A percentile compares a stretch with the other conserved stretches of the same genome.
Evolutionary conservation across 2,888 invertebrate species (phyloP).

Genomic region (Corythucha ciliata): DNA sequence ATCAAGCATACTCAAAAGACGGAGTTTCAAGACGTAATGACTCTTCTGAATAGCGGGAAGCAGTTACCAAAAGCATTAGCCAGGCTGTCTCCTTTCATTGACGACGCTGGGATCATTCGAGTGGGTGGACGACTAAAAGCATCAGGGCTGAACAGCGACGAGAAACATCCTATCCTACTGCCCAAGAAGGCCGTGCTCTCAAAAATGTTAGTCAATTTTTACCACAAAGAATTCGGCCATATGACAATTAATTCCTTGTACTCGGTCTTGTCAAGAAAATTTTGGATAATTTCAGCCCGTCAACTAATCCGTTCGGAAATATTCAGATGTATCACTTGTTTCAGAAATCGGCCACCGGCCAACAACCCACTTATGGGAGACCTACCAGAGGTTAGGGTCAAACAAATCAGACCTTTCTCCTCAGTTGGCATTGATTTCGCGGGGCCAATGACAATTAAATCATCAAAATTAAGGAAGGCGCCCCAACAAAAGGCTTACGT

Average conservation of each 20-base stretch:
- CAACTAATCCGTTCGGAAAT: too few relatives aligned
- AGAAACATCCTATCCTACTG: slow-evolving; percentile 18
- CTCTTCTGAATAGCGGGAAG: too few relatives aligned
- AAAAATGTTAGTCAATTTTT: slow-evolving; percentile 17
- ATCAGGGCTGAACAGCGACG: not conserved
- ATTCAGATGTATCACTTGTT: slow-evolving; percentile 22
- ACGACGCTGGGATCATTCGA: slow-evolving; percentile 15
- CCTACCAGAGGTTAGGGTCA: slow-evolving; percentile 22
- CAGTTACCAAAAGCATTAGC: too few relatives aligned
- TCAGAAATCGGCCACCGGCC: not conserved
- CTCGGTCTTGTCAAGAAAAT: not conserved
- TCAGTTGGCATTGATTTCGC: too few relatives aligned
- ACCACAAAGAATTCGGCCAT: slow-evolving; percentile 15
- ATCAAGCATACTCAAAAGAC: not conserved
- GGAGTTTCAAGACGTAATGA: not conserved
- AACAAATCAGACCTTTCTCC: slow-evolving; percentile 10
- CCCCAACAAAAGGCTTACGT: slow-evolving; percentile 34
- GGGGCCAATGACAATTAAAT: slow-evolving; percentile 33
- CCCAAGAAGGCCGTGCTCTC: slow-evolving; percentile 16
- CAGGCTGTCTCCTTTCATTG: slow-evolving; percentile 8
- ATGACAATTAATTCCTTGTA: not conserved
- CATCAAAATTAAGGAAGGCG: slow-evolving; percentile 24
- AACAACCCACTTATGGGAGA: slow-evolving; percentile 21
- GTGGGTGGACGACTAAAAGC: slow-evolving; percentile 23
- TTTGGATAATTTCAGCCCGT: slow-evolving; percentile 20